A percentile compares a stretch with the other conserved stretches of the same genome.
These are phyloP conservation scores for Polyodon spathula DNA, from an alignment of 2,113 vertebrate species.

Conservation along the genomic window DNA sequence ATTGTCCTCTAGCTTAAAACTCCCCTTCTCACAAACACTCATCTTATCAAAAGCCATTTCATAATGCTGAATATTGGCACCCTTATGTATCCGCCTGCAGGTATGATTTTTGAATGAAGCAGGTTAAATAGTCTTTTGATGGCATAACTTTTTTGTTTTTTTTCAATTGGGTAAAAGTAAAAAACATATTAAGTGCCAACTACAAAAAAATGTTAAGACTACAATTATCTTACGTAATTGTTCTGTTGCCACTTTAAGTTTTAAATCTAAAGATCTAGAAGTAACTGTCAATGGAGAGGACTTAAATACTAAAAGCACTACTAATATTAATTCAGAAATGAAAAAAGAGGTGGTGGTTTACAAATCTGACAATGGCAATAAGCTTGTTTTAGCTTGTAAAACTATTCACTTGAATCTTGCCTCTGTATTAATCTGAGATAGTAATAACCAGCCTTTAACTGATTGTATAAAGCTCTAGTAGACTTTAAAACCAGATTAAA, in stretches of 20 bases:
- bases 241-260: slow-evolving; percentile 9
- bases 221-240: background rate
- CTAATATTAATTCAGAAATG: slow-evolving; percentile 6
- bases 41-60: background rate
- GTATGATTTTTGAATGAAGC: background rate
- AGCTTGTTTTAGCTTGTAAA: background rate
- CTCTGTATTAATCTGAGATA: background rate
- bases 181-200: slow-evolving; percentile 16
- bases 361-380: background rate
- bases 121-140: background rate
- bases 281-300: background rate
- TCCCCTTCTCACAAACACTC: no score
- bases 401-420: background rate
- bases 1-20: no score
- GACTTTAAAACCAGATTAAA: background rate
- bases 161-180: no score
- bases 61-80: background rate
- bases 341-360: background rate
- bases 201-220: slow-evolving; percentile 5
- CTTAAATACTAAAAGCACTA: slow-evolving; percentile 8
- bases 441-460: background rate
- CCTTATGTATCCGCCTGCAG: slow-evolving; percentile 1
- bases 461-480: background rate
- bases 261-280: slow-evolving; percentile 1
- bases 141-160: no score